These are phyloP conservation scores for Pandemis cinnamomeana DNA, from an alignment of 2,888 invertebrate species.

Conservation along the genomic window DNA sequence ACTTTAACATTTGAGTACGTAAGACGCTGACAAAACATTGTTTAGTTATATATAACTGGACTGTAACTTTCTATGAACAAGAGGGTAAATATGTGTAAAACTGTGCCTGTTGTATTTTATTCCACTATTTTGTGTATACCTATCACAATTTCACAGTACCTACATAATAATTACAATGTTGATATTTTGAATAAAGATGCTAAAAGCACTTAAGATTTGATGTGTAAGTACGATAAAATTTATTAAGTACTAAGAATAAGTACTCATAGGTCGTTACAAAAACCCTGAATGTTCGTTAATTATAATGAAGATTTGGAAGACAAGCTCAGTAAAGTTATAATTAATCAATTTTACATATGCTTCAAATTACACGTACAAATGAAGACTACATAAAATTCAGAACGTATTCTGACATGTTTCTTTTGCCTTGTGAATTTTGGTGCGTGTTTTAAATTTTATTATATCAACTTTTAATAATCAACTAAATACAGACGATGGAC, in stretches of 20 bases:
- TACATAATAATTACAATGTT: too few relatives aligned
- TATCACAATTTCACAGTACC: too few relatives aligned
- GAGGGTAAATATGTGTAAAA: too few relatives aligned
- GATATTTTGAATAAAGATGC: background rate
- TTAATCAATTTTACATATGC: background rate
- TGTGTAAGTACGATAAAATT: background rate
- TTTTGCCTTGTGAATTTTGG: background rate
- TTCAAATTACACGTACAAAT: background rate
- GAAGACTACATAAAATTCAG: background rate
- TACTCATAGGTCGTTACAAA: background rate
- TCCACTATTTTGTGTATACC: too few relatives aligned
- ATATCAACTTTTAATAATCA: background rate
- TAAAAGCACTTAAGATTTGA: background rate
- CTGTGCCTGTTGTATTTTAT: too few relatives aligned
- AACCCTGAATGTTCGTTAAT: slow-evolving; percentile 1
- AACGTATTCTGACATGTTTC: background rate
- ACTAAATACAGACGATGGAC: background rate
- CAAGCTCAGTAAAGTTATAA: background rate
- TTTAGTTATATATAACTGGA: too few relatives aligned
- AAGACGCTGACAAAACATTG: too few relatives aligned
- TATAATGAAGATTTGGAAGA: slow-evolving; percentile 21
- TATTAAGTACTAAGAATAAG: slow-evolving; percentile 16
- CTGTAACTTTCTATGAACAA: too few relatives aligned
- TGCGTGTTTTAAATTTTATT: background rate
- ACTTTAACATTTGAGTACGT: too few relatives aligned